Percentiles rank a stretch among this genome's conserved stretches.
These are phyloP conservation scores for Condylura cristata DNA, from an alignment of 2,113 vertebrate species.

Conservation along the genomic window DNA sequence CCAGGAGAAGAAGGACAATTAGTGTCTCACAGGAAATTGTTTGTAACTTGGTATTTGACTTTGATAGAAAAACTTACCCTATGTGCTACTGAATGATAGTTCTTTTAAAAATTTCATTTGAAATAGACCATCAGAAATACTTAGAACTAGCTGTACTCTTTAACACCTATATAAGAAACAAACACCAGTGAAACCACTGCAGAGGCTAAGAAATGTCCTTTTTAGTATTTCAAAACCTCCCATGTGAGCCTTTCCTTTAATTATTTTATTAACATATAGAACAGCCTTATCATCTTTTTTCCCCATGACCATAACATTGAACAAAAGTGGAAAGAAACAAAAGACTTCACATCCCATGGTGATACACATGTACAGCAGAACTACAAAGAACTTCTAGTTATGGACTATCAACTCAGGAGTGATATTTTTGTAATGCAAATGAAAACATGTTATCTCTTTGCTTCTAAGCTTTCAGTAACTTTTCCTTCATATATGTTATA, in stretches of 20 bases:
- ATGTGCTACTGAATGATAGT: neutral
- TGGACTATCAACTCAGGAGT: neutral
- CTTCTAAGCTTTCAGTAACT: neutral
- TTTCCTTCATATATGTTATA: neutral
- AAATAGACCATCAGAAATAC: neutral
- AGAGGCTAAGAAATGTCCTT: neutral
- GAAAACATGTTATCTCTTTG: neutral
- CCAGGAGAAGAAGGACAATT: neutral
- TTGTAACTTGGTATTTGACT: conserved; percentile 4
- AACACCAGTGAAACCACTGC: neutral
- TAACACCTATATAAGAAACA: neutral
- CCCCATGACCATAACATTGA: neutral
- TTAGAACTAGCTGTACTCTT: neutral
- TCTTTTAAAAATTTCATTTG: conserved; percentile 8
- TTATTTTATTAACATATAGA: neutral
- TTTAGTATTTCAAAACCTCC: neutral
- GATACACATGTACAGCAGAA: neutral
- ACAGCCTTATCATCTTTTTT: neutral
- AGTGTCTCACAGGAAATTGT: neutral
- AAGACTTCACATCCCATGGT: neutral
- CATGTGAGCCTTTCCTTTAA: neutral
- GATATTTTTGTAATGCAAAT: neutral
- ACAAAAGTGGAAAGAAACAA: neutral
- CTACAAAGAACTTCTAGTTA: neutral
- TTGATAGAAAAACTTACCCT: neutral